Base-by-base conservation (phyloP, 2,113 vertebrate species). In the Xiphophorus maculatus region DNA sequence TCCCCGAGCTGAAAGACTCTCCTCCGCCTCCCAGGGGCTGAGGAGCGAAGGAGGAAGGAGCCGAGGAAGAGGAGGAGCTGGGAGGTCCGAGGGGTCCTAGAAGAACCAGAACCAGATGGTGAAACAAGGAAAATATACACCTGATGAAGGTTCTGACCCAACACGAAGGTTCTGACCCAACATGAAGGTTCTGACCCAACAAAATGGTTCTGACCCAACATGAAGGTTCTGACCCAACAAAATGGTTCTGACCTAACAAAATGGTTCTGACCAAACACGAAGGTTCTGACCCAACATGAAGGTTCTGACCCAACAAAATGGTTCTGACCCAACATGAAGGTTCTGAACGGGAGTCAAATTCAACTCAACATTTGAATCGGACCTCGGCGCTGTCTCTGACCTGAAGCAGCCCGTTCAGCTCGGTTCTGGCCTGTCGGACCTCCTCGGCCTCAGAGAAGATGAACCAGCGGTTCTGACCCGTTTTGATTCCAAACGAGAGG, bases 21-120 rank as follows among this genome's bases (percentile, higher is more conserved):
- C 93, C n/a, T 95, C 94, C 84, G 95, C 87, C 84, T 98, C 96
- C 93, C 96, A 97, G 83, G 96, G 90, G 82, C 94, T 94, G 66
- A 96, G 88, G 33, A 98, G 96, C 37, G 95, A 95, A 67, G 90
- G 90, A 10, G 97, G 93, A 79, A 99, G 96, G 67, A 94, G 94
- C 48, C 94, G 95, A 72, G 95, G 87, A 44, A 75, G 0, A 9
- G 0, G 87, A 44, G 77, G 0, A 9, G 0, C 15, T 75, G 66
- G 88, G 79, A 10, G 35, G 33, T 69, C 72, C 0, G 33, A 28
- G 11, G 70, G 28, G 17, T 33, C 72, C 90, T 91, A 76, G 32
- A 83, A 44, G 32, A 66, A 66, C 79, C 2, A 61, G 51, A 14
- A 22, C 42, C 15, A 44, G 14, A 44, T 15, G 42, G 12, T 65